Conservation (phyloP, 2,888 invertebrate species). For the Rhamphomyia laevipes region DNA sequence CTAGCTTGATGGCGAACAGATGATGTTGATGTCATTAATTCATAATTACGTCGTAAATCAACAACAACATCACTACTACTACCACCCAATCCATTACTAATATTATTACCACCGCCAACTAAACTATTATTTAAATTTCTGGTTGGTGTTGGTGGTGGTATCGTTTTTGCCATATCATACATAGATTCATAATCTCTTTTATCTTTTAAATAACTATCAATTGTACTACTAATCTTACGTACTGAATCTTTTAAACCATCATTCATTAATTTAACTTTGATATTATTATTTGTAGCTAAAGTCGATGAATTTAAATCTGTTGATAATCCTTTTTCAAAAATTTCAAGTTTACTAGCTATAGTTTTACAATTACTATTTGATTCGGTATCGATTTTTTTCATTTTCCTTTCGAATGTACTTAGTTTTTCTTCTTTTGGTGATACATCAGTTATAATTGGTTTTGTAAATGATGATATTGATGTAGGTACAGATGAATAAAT, state of each 20-base stretch:
- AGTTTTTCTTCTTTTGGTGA: conserved; percentile 5
- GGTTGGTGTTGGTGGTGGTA: conserved; percentile 26
- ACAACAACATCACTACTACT: conserved; percentile 3
- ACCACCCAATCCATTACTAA: no score
- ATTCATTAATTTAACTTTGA: conserved; percentile 4
- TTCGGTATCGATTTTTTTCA: conserved; percentile 19
- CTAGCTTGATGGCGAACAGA: conserved; percentile 10
- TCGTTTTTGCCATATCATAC: conserved; percentile 27
- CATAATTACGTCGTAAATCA: conserved; percentile 7
- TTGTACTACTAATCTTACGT: conserved; percentile 36
- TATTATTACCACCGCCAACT: not conserved
- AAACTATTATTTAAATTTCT: conserved; percentile 21
- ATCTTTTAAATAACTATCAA: conserved; percentile 37
- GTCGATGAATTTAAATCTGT: not conserved
- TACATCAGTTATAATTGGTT: conserved; percentile 10
- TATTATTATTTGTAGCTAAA: not conserved
- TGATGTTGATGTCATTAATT: conserved; percentile 28
- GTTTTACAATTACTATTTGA: conserved; percentile 18
- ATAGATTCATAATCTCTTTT: conserved; percentile 35
- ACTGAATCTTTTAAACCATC: conserved; percentile 35
- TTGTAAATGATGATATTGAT: conserved; percentile 10
- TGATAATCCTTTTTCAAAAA: conserved; percentile 25
- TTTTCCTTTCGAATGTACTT: conserved; percentile 31
- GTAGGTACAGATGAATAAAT: conserved; percentile 11
- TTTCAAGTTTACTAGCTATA: conserved; percentile 30